A percentile compares a stretch with the other conserved stretches of the same genome.
phyloP scores from a whole-genome alignment of 2,797 vertebrate genomes.

The Chelon auratus region DNA sequence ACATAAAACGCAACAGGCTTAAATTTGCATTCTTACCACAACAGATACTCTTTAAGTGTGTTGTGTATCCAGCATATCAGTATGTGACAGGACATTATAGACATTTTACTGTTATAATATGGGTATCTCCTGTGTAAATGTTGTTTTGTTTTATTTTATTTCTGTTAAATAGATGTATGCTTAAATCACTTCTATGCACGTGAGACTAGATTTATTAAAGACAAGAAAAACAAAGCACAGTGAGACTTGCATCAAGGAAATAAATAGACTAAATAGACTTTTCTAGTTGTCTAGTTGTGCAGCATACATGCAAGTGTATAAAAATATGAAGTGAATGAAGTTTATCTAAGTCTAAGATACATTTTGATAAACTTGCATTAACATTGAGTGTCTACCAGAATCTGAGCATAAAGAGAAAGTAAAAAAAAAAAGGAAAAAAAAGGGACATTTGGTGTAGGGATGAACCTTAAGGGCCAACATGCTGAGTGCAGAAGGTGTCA shows the following conservation, averaged over 20 bases:
- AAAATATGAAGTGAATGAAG: too few species aligned
- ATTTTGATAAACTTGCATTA: too few species aligned
- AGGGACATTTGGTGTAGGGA: slow-evolving; percentile 57
- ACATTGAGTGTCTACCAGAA: not conserved
- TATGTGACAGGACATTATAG: too few species aligned
- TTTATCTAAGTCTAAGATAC: too few species aligned
- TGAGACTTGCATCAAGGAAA: not conserved
- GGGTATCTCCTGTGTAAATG: too few species aligned
- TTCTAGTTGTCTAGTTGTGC: not conserved
- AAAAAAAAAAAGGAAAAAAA: slow-evolving; percentile 13
- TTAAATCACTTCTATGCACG: too few species aligned
- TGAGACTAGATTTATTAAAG: too few species aligned
- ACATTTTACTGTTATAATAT: too few species aligned
- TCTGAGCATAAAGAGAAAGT: not conserved
- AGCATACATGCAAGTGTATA: not conserved
- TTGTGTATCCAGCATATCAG: too few species aligned
- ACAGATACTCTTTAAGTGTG: not conserved
- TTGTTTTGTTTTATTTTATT: too few species aligned
- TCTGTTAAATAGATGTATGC: too few species aligned
- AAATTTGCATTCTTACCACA: not conserved
- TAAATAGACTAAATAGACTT: not conserved
- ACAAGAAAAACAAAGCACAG: not conserved
- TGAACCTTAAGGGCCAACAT: slow-evolving; percentile 21
- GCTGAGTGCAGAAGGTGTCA: slow-evolving; percentile 58
- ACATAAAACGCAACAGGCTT: not conserved